Percentiles rank a stretch among this genome's conserved stretches.
These are phyloP conservation scores for Diaprepes abbreviatus DNA, from an alignment of 2,888 invertebrate genomes.

Conservation along the genomic window DNA sequence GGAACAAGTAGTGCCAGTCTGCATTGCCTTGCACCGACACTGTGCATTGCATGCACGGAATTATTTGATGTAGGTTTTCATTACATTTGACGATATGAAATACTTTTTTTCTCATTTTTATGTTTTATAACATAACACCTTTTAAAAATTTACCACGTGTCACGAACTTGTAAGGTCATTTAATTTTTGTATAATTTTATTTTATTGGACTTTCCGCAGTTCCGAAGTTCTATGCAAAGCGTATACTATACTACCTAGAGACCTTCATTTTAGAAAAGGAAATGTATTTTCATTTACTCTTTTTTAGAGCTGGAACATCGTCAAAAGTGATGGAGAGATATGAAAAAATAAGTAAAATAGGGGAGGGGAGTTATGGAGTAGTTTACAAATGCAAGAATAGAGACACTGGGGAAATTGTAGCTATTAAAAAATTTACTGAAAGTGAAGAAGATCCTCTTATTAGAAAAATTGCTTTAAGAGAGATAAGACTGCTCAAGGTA, in stretches of 20 bases:
- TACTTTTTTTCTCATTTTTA: background rate
- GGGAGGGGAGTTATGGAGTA: conserved; percentile 96
- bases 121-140: background rate
- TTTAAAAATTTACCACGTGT: background rate
- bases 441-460: conserved; percentile 97
- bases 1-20: too few species aligned
- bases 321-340: conserved; percentile 94
- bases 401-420: conserved; percentile 94
- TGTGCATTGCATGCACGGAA: conserved; percentile 3
- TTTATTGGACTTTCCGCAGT: too few species aligned
- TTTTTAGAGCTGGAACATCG: conserved; percentile 81
- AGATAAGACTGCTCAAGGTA: conserved; percentile 95
- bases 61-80: too few species aligned
- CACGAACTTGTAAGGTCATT: background rate
- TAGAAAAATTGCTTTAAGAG: conserved; percentile 94
- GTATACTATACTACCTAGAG: too few species aligned
- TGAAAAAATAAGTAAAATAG: conserved; percentile 93
- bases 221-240: too few species aligned
- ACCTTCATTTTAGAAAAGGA: too few species aligned
- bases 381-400: conserved; percentile 97
- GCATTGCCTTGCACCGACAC: too few species aligned
- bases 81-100: background rate
- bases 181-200: too few species aligned
- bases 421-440: conserved; percentile 97
- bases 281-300: conserved; percentile 47